A percentile compares a stretch with the other conserved stretches of the same genome.
Conservation (phyloP, 2,888 invertebrate species). For the Sminthurinus aureus region DNA sequence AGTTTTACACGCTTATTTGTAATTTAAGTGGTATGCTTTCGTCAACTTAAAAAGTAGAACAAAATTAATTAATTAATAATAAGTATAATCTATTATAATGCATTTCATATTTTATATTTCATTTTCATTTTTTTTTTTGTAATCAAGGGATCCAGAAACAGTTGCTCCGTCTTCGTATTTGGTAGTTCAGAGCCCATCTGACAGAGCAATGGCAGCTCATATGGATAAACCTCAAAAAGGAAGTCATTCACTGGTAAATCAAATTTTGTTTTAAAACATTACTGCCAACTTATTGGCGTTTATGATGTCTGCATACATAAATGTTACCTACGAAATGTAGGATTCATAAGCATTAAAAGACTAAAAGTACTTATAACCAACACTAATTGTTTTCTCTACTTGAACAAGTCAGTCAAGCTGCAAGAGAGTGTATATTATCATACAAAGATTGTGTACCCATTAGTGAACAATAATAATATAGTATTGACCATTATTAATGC, state of each 20-base stretch:
- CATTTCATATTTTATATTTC: not conserved
- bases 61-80: not conserved
- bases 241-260: conserved; percentile 74
- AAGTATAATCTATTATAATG: not conserved
- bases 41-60: not conserved
- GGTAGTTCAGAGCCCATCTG: conserved; percentile 81
- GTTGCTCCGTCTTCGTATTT: conserved; percentile 84
- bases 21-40: too few species aligned
- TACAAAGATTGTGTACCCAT: too few species aligned
- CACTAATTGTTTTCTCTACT: too few species aligned
- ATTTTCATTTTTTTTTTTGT: not conserved
- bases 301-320: too few species aligned
- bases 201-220: conserved; percentile 66
- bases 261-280: not conserved
- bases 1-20: too few species aligned
- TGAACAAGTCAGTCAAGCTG: too few species aligned
- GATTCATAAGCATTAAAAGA: too few species aligned
- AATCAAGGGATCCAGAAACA: conserved; percentile 72
- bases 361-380: too few species aligned
- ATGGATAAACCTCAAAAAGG: conserved; percentile 62
- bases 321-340: too few species aligned
- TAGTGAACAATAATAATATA: not conserved
- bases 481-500: not conserved
- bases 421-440: too few species aligned
- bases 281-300: not conserved